These are phyloP conservation scores for Laticauda colubrina DNA, from an alignment of 2,113 vertebrate species.

Conservation along the genomic window DNA sequence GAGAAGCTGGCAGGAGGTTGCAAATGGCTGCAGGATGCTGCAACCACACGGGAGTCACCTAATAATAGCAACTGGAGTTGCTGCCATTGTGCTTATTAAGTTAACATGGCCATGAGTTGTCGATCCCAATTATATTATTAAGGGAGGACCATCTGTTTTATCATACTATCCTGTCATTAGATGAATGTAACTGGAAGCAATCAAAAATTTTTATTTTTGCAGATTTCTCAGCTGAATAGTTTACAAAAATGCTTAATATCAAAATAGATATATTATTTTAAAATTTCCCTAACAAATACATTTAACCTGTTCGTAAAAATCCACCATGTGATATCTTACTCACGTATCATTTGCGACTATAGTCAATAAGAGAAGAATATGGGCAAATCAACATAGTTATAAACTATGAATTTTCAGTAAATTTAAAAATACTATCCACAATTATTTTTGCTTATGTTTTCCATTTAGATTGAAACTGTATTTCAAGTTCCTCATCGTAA, in stretches of 20 bases:
- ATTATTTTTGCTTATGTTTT: slow-evolving; percentile 31
- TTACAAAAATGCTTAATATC: not conserved
- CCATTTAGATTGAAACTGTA: slow-evolving; percentile 84
- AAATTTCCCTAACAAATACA: not conserved
- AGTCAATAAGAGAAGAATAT: not conserved
- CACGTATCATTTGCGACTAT: not conserved
- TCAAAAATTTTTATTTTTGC: not conserved
- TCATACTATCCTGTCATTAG: not conserved
- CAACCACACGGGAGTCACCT: not conserved
- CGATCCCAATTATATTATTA: not conserved
- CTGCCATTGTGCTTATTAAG: not conserved
- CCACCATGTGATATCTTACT: not conserved
- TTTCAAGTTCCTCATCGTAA: slow-evolving; percentile 97
- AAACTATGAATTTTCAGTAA: not conserved
- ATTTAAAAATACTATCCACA: not conserved
- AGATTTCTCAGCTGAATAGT: not conserved
- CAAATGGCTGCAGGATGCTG: not conserved
- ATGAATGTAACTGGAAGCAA: not conserved
- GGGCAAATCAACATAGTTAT: not conserved
- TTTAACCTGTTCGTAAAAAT: not conserved
- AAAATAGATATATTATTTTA: not conserved
- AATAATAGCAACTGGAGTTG: not conserved
- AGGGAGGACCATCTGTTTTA: not conserved
- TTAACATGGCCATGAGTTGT: not conserved
- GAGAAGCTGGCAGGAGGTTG: not conserved